phyloP scores from a whole-genome alignment of 2,113 vertebrate genomes.

The Regulus satrapa region DNA sequence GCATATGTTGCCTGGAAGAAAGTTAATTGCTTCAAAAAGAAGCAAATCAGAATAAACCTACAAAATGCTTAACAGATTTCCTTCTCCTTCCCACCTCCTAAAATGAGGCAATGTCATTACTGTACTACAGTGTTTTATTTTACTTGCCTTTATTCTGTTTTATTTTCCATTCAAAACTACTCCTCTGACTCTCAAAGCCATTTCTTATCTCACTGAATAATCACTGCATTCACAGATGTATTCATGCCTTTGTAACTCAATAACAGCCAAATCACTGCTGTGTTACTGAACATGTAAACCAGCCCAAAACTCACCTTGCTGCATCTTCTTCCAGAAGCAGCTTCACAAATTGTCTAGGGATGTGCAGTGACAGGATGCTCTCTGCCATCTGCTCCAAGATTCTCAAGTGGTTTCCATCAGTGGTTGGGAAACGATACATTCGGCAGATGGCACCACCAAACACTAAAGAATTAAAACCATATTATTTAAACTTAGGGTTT shows the following conservation, averaged over 20 bases:
- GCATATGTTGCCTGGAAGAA: not conserved
- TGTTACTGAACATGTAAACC: not conserved
- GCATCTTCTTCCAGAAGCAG: slow-evolving; percentile 93
- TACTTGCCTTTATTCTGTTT: not conserved
- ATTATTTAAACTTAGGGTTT: not conserved
- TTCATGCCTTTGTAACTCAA: not conserved
- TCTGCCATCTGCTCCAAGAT: slow-evolving; percentile 98
- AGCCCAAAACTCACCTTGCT: slow-evolving; percentile 75
- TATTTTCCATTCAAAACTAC: not conserved
- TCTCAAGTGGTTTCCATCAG: slow-evolving; percentile 90
- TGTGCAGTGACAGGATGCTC: slow-evolving; percentile 87
- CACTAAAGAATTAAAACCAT: slow-evolving; percentile 69
- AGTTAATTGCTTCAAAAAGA: not conserved
- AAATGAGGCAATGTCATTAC: not conserved
- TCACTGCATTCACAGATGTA: not conserved
- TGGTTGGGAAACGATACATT: slow-evolving; percentile 97
- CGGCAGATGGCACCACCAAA: slow-evolving; percentile 95
- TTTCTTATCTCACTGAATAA: not conserved
- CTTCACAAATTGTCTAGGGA: slow-evolving; percentile 93
- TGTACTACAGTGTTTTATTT: not conserved
- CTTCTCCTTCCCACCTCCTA: not conserved
- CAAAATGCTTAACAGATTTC: not conserved
- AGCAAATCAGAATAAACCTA: not conserved
- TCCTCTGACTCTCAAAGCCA: not conserved
- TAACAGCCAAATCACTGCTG: not conserved